phyloP scores from a whole-genome alignment of 2,113 vertebrate species.

The Cheilinus undulatus region DNA sequence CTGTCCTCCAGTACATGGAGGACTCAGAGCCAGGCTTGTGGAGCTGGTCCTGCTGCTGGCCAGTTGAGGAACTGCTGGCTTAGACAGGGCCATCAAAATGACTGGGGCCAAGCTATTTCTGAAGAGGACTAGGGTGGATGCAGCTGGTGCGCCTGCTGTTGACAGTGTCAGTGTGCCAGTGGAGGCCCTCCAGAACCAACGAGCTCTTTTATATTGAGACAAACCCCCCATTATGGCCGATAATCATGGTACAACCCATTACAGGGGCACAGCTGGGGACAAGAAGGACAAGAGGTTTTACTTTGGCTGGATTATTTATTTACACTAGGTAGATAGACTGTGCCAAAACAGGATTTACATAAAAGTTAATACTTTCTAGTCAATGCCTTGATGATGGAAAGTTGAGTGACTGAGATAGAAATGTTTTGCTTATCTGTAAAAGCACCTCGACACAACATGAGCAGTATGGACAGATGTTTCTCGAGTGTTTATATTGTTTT shows the following conservation, averaged over 20 bases:
- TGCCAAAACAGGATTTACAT: background rate
- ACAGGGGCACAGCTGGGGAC: constrained; percentile 1
- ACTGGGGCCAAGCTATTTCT: constrained; percentile 66
- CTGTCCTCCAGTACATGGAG: constrained; percentile 33
- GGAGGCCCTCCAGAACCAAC: constrained; percentile 56
- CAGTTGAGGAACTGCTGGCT: constrained; percentile 34
- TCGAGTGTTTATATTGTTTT: too few relatives aligned
- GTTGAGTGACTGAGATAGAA: too few relatives aligned
- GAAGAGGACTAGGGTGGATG: constrained; percentile 69
- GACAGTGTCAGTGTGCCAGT: constrained; percentile 54
- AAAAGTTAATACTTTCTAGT: background rate
- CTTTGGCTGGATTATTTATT: background rate
- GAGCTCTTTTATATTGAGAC: constrained; percentile 60
- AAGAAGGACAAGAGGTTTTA: constrained; percentile 2
- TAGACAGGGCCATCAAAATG: constrained; percentile 41
- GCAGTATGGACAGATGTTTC: too few relatives aligned
- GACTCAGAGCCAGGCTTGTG: constrained; percentile 22
- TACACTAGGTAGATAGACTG: background rate
- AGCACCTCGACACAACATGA: too few relatives aligned
- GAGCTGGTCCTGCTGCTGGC: constrained; percentile 3
- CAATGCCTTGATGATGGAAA: too few relatives aligned
- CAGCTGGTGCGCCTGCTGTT: constrained; percentile 75
- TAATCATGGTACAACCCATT: constrained; percentile 14
- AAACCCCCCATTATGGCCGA: constrained; percentile 36
- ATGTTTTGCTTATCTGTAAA: too few relatives aligned